Evolutionary conservation across 2,113 vertebrate genomes (phyloP).

Genomic region (Labrus mixtus): DNA sequence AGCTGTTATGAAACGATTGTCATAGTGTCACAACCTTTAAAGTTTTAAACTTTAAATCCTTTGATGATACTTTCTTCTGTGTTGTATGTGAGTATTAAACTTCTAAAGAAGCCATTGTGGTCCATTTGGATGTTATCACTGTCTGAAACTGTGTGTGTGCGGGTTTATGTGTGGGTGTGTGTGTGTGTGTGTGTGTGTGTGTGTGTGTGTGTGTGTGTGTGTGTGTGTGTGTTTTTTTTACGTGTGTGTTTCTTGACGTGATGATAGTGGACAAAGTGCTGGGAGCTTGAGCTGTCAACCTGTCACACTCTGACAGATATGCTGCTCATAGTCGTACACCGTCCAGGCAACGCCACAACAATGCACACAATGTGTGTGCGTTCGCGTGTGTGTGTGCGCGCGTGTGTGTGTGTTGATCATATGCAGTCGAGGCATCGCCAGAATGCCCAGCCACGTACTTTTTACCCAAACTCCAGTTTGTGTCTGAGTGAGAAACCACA

Average conservation of each 20-base stretch:
- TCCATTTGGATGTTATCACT: conserved; percentile 45
- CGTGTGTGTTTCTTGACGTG: conserved; percentile 85
- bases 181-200: conserved; percentile 17
- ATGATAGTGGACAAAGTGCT: conserved; percentile 97
- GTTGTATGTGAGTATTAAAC: conserved; percentile 6
- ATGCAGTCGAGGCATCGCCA: conserved; percentile 87
- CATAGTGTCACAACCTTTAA: neutral
- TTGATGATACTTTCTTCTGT: neutral
- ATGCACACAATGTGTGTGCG: conserved; percentile 53
- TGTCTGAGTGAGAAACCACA: conserved; percentile 56
- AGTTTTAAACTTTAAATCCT: neutral
- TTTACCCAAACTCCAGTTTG: conserved; percentile 56
- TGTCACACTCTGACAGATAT: conserved; percentile 97
- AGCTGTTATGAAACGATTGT: neutral
- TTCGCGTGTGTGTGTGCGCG: conserved; percentile 21
- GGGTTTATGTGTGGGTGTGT: conserved; percentile 27
- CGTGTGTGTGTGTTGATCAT: conserved; percentile 74
- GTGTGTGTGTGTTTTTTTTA: conserved; percentile 28
- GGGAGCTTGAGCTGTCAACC: conserved; percentile 93
- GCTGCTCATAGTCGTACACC: conserved; percentile 94
- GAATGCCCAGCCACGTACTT: conserved; percentile 60
- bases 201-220: conserved; percentile 2
- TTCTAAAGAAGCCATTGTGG: conserved; percentile 33
- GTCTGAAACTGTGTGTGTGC: conserved; percentile 22
- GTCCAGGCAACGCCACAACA: conserved; percentile 84